phyloP scores from a whole-genome alignment of 2,888 invertebrate genomes.

The Pheosia gnoma region DNA sequence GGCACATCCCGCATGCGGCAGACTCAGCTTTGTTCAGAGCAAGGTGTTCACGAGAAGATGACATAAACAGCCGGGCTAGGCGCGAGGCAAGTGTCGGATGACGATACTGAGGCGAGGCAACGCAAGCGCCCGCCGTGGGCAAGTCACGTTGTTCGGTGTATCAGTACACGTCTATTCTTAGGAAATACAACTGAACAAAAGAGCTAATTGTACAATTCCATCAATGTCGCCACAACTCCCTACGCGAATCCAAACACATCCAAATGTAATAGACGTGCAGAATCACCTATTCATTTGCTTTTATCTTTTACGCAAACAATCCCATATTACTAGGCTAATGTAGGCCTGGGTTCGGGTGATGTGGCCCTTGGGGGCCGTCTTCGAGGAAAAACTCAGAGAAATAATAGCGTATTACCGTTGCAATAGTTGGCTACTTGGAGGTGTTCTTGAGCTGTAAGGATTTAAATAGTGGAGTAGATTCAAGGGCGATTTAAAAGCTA shows the following conservation, averaged over 20 bases:
- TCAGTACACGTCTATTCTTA: too few relatives aligned
- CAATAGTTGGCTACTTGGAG: neutral
- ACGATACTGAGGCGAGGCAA: too few relatives aligned
- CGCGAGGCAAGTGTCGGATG: too few relatives aligned
- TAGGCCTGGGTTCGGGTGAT: neutral
- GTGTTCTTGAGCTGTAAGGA: neutral
- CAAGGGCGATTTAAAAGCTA: too few relatives aligned
- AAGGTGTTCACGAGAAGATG: too few relatives aligned
- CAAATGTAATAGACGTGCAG: neutral
- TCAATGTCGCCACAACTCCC: neutral
- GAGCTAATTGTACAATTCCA: neutral
- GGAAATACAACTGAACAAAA: neutral
- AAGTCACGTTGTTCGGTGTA: too few relatives aligned
- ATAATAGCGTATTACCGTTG: neutral
- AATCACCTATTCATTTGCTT: conserved; percentile 1
- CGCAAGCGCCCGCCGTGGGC: too few relatives aligned
- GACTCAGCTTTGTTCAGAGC: too few relatives aligned
- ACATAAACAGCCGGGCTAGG: too few relatives aligned
- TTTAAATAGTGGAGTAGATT: neutral
- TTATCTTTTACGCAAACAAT: conserved; percentile 3
- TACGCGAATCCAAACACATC: neutral
- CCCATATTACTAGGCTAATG: conserved; percentile 3
- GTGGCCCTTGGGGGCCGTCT: neutral
- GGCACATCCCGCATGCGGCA: too few relatives aligned
- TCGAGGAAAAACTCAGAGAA: neutral